phyloP scores from a whole-genome alignment of 2,797 vertebrate species.

The Mallotus villosus region DNA sequence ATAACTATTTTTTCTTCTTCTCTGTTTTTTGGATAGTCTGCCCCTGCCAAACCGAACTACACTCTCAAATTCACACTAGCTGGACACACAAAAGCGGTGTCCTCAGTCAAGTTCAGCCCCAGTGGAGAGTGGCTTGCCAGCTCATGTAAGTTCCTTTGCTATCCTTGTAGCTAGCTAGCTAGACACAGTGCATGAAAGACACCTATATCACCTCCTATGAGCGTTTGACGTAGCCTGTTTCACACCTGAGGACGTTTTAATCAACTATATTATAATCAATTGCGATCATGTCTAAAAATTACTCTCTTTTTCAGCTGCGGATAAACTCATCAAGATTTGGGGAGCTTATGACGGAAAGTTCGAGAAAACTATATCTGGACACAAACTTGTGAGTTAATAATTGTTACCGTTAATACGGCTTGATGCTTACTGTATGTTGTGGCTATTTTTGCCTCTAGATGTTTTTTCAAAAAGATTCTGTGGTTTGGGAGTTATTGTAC shows the following conservation, averaged over 20 bases:
- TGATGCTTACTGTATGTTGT: background rate
- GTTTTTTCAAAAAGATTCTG: background rate
- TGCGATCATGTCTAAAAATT: conserved; percentile 12
- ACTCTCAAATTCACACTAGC: conserved; percentile 96
- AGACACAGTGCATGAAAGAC: no score
- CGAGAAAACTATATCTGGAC: conserved; percentile 97
- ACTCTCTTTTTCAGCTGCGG: conserved; percentile 80
- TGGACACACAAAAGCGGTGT: conserved; percentile 97
- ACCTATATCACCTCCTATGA: no score
- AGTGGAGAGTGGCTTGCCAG: conserved; percentile 98
- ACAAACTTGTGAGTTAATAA: conserved; percentile 89
- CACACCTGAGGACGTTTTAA: no score
- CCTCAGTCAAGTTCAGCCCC: conserved; percentile 97
- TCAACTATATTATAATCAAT: no score
- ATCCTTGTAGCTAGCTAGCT: no score
- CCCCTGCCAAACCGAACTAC: conserved; percentile 95
- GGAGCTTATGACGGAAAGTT: conserved; percentile 98
- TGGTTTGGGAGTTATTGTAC: no score
- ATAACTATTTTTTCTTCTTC: background rate
- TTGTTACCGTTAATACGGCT: background rate
- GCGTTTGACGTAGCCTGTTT: no score
- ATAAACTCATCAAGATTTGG: conserved; percentile 99
- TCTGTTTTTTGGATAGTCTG: conserved; percentile 74
- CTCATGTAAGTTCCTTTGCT: conserved; percentile 83
- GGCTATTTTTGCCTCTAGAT: background rate